Base-by-base conservation (phyloP, 2,888 invertebrate species). In the Drosophila testacea region DNA sequence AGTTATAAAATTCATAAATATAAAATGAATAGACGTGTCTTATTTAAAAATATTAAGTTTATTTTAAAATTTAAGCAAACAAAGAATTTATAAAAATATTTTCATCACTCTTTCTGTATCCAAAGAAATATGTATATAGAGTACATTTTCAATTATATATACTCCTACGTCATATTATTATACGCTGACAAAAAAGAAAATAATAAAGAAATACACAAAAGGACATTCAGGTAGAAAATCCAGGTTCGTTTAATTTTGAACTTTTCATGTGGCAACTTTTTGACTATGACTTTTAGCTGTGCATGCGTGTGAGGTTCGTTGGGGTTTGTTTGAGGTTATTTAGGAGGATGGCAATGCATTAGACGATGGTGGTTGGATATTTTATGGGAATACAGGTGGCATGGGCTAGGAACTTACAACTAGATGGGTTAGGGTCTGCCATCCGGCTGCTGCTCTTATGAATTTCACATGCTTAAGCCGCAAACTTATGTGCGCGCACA, bases 381-480 rank as follows among this genome's bases (percentile, higher is more conserved):
- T 74, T 89, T 85, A 79, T 74, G 76, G 50, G 54, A 61, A 28
- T 47, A 48, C 65, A 70, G 81, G 52, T 60, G 57, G 55, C 64
- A 64, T 56, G 62, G 69, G 74, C 52, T 64, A 46, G 7, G 4
- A 42, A 22, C 55, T 42, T 55, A 42, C 55, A 42, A 11, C 55
- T 9, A 6, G 34, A 11, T 22, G 28, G 36, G 42, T 28, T 41
- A 27, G 47, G 42, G 46, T 39, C 38, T 62, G 36, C 61, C 83
- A 71, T 61, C 69, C 63, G 75, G 79, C 79, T 59, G 39, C 55
- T 51, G 76, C 76, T 75, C 87, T 73, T 88, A 88, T 87, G 89
- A 88, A 87, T 83, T 86, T 87, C 89, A 87, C 89, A 83, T 88
- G 89, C 83, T 84, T 84, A 84, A 84, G 84, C 84, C 89, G 77